These are phyloP conservation scores for Platynereis dumerilii DNA, from an alignment of 2,888 invertebrate genomes.

Conservation along the genomic window DNA sequence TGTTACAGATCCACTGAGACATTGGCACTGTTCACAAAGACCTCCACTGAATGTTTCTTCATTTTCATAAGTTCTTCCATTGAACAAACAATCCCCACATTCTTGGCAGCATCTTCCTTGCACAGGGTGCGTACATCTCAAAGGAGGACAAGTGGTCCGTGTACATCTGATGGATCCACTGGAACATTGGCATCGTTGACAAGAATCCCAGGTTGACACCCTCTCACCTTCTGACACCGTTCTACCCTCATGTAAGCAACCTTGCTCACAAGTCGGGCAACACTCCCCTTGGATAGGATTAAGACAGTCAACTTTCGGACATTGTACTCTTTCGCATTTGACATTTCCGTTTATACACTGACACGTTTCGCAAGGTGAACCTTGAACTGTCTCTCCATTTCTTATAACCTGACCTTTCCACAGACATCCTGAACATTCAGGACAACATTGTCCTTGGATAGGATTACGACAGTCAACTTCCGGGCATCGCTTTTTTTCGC, in stretches of 20 bases:
- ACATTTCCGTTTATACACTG: background rate
- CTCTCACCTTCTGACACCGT: background rate
- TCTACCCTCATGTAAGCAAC: background rate
- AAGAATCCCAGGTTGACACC: conserved; percentile 2
- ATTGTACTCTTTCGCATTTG: background rate
- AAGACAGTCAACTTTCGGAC: background rate
- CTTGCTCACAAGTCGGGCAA: background rate
- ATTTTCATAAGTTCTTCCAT: background rate
- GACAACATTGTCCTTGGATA: background rate
- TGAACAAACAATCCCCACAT: conserved; percentile 8
- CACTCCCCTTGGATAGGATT: background rate
- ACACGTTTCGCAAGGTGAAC: background rate
- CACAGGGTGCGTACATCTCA: conserved; percentile 7
- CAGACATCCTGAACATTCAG: conserved; percentile 7
- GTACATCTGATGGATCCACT: conserved; percentile 13
- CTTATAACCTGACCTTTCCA: background rate
- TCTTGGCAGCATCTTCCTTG: conserved; percentile 15
- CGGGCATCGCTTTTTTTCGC: conserved; percentile 1
- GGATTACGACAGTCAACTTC: background rate
- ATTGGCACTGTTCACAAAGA: background rate
- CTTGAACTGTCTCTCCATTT: background rate
- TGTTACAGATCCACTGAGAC: no score
- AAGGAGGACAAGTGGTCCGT: background rate
- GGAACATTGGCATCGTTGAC: conserved; percentile 5
- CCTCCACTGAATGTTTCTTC: background rate